Base-by-base conservation (phyloP, 1,140 invertebrate genomes). In the Drosophila lacertosa region DNA sequence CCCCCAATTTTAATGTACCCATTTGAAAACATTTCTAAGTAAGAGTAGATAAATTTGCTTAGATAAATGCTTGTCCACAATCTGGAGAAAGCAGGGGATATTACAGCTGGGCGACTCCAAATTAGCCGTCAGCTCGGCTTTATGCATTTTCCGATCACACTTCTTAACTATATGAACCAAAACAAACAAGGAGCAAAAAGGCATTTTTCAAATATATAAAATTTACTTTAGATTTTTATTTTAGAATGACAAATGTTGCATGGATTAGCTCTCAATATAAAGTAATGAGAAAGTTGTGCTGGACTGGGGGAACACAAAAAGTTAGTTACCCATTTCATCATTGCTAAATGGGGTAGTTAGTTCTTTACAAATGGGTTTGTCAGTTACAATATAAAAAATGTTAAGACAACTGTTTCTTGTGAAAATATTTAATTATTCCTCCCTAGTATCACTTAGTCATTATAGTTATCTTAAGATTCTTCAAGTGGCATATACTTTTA, bases 121-220 rank as follows among this genome's bases (percentile, higher is more conserved):
- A 4, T 2, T 37, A 4, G 5, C 20, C 4, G 6, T 4, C 1
- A 33, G 3, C 7, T 37, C 9, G 1, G 6, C 9, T 1, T 24
- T 2, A 6, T 6, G 5, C 0, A 20, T 15, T 3, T 20, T 7
- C 0, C 7, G 40, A 22, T 75, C 57, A 24, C 48, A 18, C 33
- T 66, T 47, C 3, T 57, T 48, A 0, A 64, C 70, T 9, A 86
- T 86, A 15, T 77, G 55, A 1, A 86, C 45, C 3, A 86, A 18
- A 6, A 48, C 54, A 40, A 88, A 88, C 32, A 86, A 45, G 5
- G 77, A 88, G 32, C 82, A 65, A n/a, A 77, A 44, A 1, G 54
- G 60, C 77, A 86, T 74, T 65, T 68, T 70, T 26, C 5, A 7
- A 5, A 29, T n/a, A 29, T 29, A 29, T 15, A 1, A n/a, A 22